A percentile compares a stretch with the other conserved stretches of the same genome.
Evolutionary conservation across 2,888 invertebrate species (phyloP).

Genomic region (Eupithecia dodoneata): DNA sequence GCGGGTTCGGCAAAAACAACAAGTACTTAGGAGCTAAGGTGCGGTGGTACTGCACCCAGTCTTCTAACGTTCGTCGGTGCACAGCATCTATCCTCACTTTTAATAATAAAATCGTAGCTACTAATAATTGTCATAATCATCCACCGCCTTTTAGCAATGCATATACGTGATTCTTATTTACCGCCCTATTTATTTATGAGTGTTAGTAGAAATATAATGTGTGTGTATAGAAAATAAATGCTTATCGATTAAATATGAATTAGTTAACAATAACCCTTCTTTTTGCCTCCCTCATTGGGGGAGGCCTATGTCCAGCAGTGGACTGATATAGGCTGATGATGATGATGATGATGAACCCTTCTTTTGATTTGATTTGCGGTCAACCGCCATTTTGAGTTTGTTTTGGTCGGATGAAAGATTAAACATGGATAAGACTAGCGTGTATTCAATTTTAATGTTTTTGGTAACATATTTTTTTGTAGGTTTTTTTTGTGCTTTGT

Average conservation of each 20-base stretch:
- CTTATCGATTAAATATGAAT: background rate
- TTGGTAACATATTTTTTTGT: no score
- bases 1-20: constrained; percentile 48
- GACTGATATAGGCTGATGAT: no score
- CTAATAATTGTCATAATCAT: constrained; percentile 48
- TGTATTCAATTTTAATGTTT: no score
- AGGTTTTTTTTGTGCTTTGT: no score
- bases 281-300: no score
- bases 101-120: constrained; percentile 41
- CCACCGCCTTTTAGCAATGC: background rate
- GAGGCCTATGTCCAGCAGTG: no score
- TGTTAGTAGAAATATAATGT: background rate
- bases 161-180: background rate
- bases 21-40: constrained; percentile 35
- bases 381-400: no score
- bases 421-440: no score
- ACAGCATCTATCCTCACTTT: constrained; percentile 43
- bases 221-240: background rate
- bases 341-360: no score
- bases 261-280: background rate
- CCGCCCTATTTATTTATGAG: background rate
- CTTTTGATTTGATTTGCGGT: no score
- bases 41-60: constrained; percentile 47
- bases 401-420: no score
- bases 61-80: constrained; percentile 30